Percentiles rank a stretch among this genome's conserved stretches.
Conservation (phyloP, 2,888 invertebrate species). For the Andrena praecox region DNA sequence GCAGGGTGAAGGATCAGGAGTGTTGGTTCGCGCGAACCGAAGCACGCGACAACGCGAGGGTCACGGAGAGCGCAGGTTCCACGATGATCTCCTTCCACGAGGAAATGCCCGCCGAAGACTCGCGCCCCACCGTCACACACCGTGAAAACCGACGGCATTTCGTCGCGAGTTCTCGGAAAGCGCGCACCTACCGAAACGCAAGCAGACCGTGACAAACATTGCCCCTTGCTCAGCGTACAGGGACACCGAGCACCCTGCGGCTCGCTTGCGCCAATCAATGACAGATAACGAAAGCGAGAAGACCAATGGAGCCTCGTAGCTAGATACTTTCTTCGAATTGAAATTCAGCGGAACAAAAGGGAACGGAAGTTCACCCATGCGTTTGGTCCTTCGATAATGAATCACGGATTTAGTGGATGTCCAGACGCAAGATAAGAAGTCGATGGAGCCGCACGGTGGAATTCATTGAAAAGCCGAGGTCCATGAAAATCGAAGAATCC, state of each 20-base stretch:
- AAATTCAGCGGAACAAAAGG: not conserved
- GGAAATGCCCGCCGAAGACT: slow-evolving; percentile 31
- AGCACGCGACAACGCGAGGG: not conserved
- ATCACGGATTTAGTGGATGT: not conserved
- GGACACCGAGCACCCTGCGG: not conserved
- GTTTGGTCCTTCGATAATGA: not conserved
- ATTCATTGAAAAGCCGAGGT: not conserved
- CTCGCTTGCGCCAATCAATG: too few species aligned
- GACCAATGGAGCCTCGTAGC: too few species aligned
- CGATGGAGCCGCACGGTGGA: not conserved
- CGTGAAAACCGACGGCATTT: slow-evolving; percentile 72
- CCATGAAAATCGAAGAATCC: not conserved
- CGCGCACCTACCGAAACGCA: slow-evolving; percentile 32
- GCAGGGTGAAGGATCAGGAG: slow-evolving; percentile 1
- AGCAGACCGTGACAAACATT: not conserved
- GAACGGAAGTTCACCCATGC: not conserved
- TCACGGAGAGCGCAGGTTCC: slow-evolving; percentile 53
- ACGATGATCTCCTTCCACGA: slow-evolving; percentile 54
- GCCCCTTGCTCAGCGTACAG: not conserved
- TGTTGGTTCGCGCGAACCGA: too few species aligned
- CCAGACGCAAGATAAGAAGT: not conserved
- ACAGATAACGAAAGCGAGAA: too few species aligned
- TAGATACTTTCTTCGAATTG: too few species aligned
- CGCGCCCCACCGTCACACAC: slow-evolving; percentile 31
- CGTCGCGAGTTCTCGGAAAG: slow-evolving; percentile 67